These are phyloP conservation scores for Hipposideros larvatus DNA, from an alignment of 2,797 vertebrate genomes.

Conservation along the genomic window DNA sequence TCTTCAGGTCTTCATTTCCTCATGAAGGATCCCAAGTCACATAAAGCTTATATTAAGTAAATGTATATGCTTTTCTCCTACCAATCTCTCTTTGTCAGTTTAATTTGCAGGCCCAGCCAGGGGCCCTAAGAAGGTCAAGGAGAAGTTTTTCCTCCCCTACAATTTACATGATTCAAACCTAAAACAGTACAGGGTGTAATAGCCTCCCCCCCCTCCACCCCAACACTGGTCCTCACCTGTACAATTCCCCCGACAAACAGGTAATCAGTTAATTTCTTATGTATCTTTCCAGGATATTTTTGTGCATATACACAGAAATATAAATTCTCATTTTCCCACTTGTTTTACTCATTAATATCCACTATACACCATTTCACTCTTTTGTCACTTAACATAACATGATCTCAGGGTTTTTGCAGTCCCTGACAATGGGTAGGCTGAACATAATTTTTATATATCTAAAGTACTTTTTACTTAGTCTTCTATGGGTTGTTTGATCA, in stretches of 20 bases:
- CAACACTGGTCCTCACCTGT: not conserved
- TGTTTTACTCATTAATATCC: not conserved
- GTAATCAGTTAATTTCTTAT: not conserved
- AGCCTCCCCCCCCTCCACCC: not conserved
- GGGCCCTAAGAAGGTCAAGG: not conserved
- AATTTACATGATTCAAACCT: not conserved
- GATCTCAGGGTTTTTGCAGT: not conserved
- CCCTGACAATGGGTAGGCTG: not conserved
- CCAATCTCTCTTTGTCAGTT: not conserved
- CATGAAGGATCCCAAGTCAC: not conserved
- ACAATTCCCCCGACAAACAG: not conserved
- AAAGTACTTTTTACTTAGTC: not conserved
- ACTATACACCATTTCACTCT: not conserved
- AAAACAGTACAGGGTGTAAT: not conserved
- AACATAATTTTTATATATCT: not conserved
- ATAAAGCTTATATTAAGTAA: not conserved
- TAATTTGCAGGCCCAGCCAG: not conserved
- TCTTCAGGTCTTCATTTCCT: not conserved
- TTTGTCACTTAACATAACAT: conserved; percentile 8
- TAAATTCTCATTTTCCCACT: not conserved
- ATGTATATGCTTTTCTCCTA: not conserved
- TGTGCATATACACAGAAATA: not conserved
- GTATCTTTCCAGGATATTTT: not conserved
- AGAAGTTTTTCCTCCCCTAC: not conserved
- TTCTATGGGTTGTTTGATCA: not conserved